phyloP scores from a whole-genome alignment of 2,888 invertebrate genomes.

The Choreutis nemorana region DNA sequence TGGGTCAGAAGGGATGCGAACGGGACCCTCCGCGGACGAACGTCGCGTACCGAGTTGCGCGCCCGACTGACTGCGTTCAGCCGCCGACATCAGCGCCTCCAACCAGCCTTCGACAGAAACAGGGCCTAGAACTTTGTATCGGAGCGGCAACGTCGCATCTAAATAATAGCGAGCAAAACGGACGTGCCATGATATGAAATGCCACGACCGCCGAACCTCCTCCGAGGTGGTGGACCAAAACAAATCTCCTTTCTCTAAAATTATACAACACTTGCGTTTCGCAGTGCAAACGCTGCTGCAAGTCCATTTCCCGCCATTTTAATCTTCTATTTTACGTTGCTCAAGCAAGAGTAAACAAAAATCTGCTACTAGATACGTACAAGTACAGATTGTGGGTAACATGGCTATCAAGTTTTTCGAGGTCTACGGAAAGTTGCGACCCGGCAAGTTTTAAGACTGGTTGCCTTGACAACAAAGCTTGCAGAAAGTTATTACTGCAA shows the following conservation, averaged over 20 bases:
- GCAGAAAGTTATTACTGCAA: constrained; percentile 14
- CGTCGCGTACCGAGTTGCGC: constrained; percentile 65
- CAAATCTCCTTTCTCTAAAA: constrained; percentile 65
- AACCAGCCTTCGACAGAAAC: too few relatives aligned
- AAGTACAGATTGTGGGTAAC: too few relatives aligned
- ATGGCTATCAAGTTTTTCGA: too few relatives aligned
- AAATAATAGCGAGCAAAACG: constrained; percentile 48
- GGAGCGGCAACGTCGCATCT: constrained; percentile 53
- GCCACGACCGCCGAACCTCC: constrained; percentile 46
- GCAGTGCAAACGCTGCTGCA: constrained; percentile 18
- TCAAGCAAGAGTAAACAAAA: too few relatives aligned
- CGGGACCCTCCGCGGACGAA: constrained; percentile 51
- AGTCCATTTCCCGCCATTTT: constrained; percentile 34
- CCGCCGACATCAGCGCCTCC: constrained; percentile 22
- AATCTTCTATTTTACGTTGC: too few relatives aligned
- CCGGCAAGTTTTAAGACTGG: constrained; percentile 8
- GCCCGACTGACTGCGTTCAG: constrained; percentile 52
- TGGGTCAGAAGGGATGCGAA: constrained; percentile 32
- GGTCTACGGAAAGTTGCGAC: too few relatives aligned
- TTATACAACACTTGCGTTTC: constrained; percentile 50
- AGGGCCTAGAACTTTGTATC: constrained; percentile 25
- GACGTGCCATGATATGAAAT: constrained; percentile 33
- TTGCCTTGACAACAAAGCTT: constrained; percentile 12
- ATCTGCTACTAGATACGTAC: too few relatives aligned
- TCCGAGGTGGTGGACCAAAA: constrained; percentile 57